These are phyloP conservation scores for Nycticryphes semicollaris DNA, from an alignment of 2,113 vertebrate species.

Conservation along the genomic window DNA sequence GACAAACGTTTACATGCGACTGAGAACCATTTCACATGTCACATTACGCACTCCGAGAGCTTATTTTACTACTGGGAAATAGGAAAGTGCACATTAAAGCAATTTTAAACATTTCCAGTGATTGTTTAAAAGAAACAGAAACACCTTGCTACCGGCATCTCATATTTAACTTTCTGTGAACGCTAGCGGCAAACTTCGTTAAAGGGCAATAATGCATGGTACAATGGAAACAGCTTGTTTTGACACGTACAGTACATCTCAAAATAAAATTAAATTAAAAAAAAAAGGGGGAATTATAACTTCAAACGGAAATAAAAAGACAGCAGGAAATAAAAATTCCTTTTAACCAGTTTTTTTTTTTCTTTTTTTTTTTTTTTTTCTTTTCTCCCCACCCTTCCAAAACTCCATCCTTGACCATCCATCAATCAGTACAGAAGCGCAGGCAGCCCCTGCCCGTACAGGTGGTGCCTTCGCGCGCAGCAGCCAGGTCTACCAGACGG, in stretches of 20 bases:
- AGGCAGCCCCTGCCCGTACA: constrained; percentile 59
- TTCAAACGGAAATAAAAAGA: constrained; percentile 39
- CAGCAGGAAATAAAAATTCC: constrained; percentile 49
- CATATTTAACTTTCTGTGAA: constrained; percentile 73
- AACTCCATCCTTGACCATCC: constrained; percentile 65
- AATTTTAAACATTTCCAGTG: constrained; percentile 83
- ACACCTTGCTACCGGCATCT: constrained; percentile 73
- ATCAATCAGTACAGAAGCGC: constrained; percentile 14
- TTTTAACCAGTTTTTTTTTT: constrained; percentile 5
- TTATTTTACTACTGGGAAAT: constrained; percentile 79
- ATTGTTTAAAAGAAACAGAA: constrained; percentile 80
- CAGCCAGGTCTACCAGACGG: constrained; percentile 64
- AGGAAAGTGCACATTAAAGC: constrained; percentile 81
- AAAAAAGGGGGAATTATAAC: constrained; percentile 30
- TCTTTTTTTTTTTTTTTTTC: neutral
- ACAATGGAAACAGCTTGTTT: constrained; percentile 77
- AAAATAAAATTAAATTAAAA: neutral
- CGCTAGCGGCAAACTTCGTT: constrained; percentile 76
- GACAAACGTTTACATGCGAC: constrained; percentile 74
- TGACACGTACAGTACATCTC: constrained; percentile 80
- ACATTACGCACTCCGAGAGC: constrained; percentile 78
- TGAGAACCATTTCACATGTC: constrained; percentile 78
- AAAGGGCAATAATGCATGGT: constrained; percentile 73
- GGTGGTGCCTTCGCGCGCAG: constrained; percentile 66
- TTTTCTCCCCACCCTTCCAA: constrained; percentile 29